phyloP scores from a whole-genome alignment of 2,888 invertebrate species.

The Luperina nickerlii region DNA sequence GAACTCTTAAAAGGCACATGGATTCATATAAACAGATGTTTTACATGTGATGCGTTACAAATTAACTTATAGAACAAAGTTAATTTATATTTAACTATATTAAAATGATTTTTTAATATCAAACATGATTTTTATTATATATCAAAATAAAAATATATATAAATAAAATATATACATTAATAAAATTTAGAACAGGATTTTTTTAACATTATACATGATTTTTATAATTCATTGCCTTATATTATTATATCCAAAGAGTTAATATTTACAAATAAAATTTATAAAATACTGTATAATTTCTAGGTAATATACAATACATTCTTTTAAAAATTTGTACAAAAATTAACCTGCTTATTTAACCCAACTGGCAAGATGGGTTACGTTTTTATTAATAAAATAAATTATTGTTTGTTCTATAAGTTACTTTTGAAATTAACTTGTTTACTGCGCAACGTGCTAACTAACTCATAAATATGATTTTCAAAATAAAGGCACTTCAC shows the following conservation, averaged over 20 bases:
- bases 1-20: constrained; percentile 72
- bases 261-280: background rate
- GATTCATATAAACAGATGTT: constrained; percentile 36
- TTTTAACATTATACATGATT: background rate
- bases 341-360: background rate
- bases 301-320: background rate
- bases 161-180: too few species aligned
- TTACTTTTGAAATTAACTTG: constrained; percentile 31
- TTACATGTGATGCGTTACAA: constrained; percentile 47
- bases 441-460: constrained; percentile 52
- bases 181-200: background rate
- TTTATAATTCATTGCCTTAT: background rate
- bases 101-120: background rate
- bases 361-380: background rate
- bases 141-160: background rate
- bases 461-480: constrained; percentile 21
- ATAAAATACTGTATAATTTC: background rate
- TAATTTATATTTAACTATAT: background rate
- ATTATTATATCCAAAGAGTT: background rate
- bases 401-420: constrained; percentile 55
- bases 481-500: constrained; percentile 1
- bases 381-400: background rate
- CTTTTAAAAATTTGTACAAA: background rate
- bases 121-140: constrained; percentile 17
- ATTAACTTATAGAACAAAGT: constrained; percentile 63